phyloP scores from a whole-genome alignment of 2,888 invertebrate genomes.

The Drosophila fungiperda region DNA sequence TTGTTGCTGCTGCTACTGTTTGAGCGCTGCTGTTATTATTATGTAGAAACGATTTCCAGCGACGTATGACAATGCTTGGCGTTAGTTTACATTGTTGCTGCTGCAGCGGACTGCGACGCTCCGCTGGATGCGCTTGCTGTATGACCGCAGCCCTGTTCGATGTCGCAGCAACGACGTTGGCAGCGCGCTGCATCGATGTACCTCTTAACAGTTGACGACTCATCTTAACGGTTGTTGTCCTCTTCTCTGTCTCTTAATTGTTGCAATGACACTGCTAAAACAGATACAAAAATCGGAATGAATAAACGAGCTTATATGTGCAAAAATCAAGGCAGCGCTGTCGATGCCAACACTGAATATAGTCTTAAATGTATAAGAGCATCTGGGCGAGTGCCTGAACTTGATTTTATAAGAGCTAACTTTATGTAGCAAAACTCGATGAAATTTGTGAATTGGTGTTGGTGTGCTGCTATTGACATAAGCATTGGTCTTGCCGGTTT shows the following conservation, averaged over 20 bases:
- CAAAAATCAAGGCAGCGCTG: slow-evolving; percentile 39
- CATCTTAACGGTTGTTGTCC: slow-evolving; percentile 54
- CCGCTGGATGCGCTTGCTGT: slow-evolving; percentile 25
- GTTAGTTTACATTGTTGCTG: slow-evolving; percentile 57
- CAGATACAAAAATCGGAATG: slow-evolving; percentile 21
- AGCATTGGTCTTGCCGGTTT: slow-evolving; percentile 15
- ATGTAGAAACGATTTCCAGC: slow-evolving; percentile 82
- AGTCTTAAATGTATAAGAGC: slow-evolving; percentile 53
- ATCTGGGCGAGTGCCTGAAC: slow-evolving; percentile 18
- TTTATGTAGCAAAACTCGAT: neutral
- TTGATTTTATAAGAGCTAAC: slow-evolving; percentile 60
- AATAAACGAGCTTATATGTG: slow-evolving; percentile 12
- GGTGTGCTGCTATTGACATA: slow-evolving; percentile 22
- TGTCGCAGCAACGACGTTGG: slow-evolving; percentile 25
- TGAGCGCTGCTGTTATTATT: slow-evolving; percentile 69
- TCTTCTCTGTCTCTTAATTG: neutral
- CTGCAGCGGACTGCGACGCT: slow-evolving; percentile 45
- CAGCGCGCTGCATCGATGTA: slow-evolving; percentile 63
- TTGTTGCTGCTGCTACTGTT: slow-evolving; percentile 22
- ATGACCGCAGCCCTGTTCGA: slow-evolving; percentile 15
- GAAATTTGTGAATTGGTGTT: neutral
- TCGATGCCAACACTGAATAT: slow-evolving; percentile 2
- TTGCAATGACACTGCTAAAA: slow-evolving; percentile 13
- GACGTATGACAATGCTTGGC: slow-evolving; percentile 73
- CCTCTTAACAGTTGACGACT: slow-evolving; percentile 77